Conservation (phyloP, 2,113 vertebrate genomes). For the Eulemur rufifrons region DNA sequence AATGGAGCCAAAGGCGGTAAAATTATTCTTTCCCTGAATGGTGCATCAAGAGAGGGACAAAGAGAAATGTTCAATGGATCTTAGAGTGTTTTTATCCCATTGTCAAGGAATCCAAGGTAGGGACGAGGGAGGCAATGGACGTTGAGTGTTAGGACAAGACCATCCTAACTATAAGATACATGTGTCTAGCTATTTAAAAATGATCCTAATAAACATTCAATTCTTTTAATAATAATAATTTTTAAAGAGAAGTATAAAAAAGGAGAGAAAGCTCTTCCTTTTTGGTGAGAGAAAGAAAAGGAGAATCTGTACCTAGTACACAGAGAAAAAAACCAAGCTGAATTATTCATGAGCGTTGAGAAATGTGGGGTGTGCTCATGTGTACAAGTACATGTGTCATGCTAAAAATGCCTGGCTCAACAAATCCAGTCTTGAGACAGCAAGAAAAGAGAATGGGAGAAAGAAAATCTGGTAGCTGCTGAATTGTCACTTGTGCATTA, state of each 20-base stretch:
- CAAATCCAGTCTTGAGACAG: background rate
- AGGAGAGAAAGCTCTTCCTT: background rate
- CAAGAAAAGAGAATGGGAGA: background rate
- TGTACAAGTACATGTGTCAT: background rate
- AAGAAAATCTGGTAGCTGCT: background rate
- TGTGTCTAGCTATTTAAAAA: background rate
- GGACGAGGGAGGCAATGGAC: background rate
- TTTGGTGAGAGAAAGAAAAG: background rate
- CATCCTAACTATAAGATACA: background rate
- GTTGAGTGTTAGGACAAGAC: background rate
- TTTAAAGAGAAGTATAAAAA: background rate
- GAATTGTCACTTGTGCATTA: background rate
- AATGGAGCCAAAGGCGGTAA: background rate
- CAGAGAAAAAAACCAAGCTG: background rate
- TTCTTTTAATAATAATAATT: background rate
- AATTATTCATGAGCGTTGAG: constrained; percentile 42
- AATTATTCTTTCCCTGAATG: background rate
- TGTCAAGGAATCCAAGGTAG: background rate
- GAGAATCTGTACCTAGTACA: background rate
- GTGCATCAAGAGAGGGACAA: background rate
- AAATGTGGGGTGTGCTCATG: background rate
- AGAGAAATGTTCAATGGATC: background rate
- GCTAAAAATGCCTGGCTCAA: background rate
- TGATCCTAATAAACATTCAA: background rate
- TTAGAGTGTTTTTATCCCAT: background rate